Conservation (phyloP, 2,113 vertebrate genomes). For the Phainopepla nitens region DNA sequence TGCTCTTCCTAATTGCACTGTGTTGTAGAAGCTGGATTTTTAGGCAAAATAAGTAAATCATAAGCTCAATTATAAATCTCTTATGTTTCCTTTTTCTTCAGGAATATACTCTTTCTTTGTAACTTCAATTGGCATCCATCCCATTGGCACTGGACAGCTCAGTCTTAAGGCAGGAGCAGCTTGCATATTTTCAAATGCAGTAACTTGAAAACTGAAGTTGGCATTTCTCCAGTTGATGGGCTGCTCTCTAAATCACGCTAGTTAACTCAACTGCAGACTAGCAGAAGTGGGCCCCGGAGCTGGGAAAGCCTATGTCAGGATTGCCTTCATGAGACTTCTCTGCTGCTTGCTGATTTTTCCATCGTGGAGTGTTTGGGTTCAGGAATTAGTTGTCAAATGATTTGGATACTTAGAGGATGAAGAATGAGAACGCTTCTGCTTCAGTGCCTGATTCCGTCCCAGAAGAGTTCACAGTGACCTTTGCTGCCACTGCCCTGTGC, state of each 20-base stretch:
- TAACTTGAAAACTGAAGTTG: background rate
- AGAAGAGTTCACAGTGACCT: background rate
- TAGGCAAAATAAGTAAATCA: slow-evolving; percentile 27
- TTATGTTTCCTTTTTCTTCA: background rate
- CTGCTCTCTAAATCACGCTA: background rate
- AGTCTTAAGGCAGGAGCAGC: background rate
- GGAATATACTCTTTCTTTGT: background rate
- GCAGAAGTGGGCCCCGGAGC: background rate
- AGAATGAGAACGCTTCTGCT: background rate
- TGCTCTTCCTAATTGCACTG: slow-evolving; percentile 51
- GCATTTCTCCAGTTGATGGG: background rate
- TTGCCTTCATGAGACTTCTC: background rate
- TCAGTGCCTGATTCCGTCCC: background rate
- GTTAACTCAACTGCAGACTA: background rate
- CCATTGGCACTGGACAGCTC: background rate
- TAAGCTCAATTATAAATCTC: background rate
- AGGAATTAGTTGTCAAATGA: background rate
- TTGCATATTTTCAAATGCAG: background rate
- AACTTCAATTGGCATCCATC: background rate
- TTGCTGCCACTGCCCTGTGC: background rate
- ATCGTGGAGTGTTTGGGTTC: background rate
- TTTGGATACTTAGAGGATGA: background rate
- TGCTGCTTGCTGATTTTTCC: background rate
- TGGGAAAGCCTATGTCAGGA: background rate
- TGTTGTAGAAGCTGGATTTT: slow-evolving; percentile 63